Percentiles rank a stretch among this genome's conserved stretches.
Conservation (phyloP, 2,888 invertebrate species). For the Trachelus iudaicus region DNA sequence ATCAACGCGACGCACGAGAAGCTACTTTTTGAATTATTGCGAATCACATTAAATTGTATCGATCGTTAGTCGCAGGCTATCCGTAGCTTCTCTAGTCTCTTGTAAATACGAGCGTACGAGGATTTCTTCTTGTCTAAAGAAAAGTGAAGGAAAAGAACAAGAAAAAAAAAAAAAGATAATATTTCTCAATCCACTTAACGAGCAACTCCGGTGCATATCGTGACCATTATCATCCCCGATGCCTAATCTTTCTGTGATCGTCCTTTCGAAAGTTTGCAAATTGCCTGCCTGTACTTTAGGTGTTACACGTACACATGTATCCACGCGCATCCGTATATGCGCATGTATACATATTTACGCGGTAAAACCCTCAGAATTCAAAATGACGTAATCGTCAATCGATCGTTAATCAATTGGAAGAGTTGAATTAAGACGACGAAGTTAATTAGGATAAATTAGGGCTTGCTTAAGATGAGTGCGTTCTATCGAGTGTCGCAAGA, state of each 20-base stretch:
- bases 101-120: conserved; percentile 44
- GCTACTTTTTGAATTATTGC: background rate
- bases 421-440: background rate
- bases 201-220: background rate
- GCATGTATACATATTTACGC: background rate
- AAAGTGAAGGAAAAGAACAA: background rate
- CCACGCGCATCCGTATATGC: too few species aligned
- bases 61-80: conserved; percentile 9
- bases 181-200: background rate
- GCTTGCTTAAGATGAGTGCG: background rate
- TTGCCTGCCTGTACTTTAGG: background rate
- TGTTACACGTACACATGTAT: too few species aligned
- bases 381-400: background rate
- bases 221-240: background rate
- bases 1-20: background rate
- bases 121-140: background rate
- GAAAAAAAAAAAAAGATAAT: background rate
- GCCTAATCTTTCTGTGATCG: background rate
- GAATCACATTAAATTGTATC: background rate
- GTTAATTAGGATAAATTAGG: background rate
- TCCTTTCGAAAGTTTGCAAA: conserved; percentile 3
- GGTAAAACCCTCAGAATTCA: background rate
- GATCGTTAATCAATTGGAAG: background rate
- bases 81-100: conserved; percentile 47
- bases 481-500: conserved; percentile 9